Base-by-base conservation (phyloP, 1,140 invertebrate species). In the Argopecten irradians region DNA sequence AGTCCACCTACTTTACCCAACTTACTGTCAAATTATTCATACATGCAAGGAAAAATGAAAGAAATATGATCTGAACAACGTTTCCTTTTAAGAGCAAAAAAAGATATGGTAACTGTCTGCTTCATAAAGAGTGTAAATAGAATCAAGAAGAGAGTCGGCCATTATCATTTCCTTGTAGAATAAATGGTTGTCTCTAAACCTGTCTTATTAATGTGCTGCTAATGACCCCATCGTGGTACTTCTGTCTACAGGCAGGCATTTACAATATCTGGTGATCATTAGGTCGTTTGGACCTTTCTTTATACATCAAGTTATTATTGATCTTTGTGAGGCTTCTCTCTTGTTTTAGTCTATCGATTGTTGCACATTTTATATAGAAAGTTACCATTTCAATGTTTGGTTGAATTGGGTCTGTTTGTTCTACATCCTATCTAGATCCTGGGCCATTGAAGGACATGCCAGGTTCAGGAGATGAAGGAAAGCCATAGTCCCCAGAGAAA, bases 1-100 rank as follows among this genome's bases (percentile, higher is more conserved):
- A 71, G n/a, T 71, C 55, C 55, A 71, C 55, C n/a, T 71, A 71
- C 55, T 71, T 71, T 71, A n/a, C n/a, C n/a, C 55, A 71, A 71
- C n/a, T 71, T 71, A 71, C 22, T 28, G 55, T 71, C 55, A 71
- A 28, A 71, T 71, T 71, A 71, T 71, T 71, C 55, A 71, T 71
- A 71, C 55, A 71, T 71, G 55, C 55, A 71, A 71, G 55, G 55
- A 28, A 71, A 71, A 28, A 71, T 71, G 28, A 71, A 46, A 71
- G 55, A 71, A 71, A 71, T 71, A 71, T 71, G 55, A 71, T n/a
- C 55, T 8, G 55, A 71, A 71, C 55, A n/a, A 71, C 55, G 28
- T 71, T 71, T 71, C 55, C 55, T 71, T 71, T 71, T 71, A 71
- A 71, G 22, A 71, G 55, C n/a, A n/a, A 71, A 71, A 71, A 71